Evolutionary conservation across 2,113 vertebrate genomes (phyloP).

Genomic region (Nesoenas mayeri): DNA sequence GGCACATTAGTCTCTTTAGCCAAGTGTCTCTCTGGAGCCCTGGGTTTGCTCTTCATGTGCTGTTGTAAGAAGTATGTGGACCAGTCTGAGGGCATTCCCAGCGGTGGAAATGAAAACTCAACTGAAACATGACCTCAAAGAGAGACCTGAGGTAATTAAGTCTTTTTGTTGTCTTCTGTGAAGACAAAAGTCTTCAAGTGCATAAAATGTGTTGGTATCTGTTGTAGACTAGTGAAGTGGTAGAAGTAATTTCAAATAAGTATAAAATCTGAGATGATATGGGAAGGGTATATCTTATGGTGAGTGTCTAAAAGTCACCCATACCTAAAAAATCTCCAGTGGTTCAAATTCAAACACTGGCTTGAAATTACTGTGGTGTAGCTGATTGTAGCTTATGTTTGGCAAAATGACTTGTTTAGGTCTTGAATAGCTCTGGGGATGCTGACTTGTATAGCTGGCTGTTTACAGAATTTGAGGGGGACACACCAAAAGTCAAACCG

Average conservation of each 20-base stretch:
- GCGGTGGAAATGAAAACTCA: background rate
- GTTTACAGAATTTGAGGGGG: background rate
- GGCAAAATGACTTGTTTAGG: background rate
- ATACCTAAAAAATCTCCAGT: background rate
- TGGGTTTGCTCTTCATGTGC: background rate
- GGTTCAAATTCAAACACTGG: background rate
- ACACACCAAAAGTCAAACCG: background rate
- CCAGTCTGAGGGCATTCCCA: background rate
- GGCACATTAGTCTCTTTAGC: background rate
- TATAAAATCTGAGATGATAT: background rate
- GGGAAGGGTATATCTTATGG: background rate
- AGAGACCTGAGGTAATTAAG: background rate
- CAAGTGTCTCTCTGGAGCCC: background rate
- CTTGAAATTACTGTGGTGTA: background rate
- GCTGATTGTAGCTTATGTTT: background rate
- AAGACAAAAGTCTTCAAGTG: background rate
- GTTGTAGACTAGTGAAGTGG: background rate
- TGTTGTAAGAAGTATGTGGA: background rate
- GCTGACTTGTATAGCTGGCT: background rate
- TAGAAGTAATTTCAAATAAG: background rate
- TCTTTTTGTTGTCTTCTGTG: background rate
- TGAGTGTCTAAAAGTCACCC: background rate
- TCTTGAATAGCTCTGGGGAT: background rate
- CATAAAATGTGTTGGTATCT: background rate
- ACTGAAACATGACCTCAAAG: background rate